Conservation (phyloP, 2,113 vertebrate species). For the Perca flavescens region DNA sequence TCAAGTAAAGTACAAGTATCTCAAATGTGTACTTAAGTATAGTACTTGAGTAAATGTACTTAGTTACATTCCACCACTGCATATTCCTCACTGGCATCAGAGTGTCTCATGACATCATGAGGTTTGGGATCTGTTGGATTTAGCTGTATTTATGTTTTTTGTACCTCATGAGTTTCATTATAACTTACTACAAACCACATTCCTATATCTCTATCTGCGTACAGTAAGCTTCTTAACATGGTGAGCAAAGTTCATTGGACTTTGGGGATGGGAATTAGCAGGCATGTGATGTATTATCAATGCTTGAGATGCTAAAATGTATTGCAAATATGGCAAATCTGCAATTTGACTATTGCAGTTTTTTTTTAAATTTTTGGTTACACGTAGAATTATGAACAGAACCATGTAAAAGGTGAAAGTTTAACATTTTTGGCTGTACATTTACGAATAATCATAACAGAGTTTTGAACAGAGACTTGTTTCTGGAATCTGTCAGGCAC, state of each 20-base stretch:
- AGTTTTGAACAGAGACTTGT: neutral
- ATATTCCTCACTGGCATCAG: neutral
- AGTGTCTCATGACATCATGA: constrained; percentile 7
- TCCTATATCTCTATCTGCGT: neutral
- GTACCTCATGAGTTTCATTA: constrained; percentile 2
- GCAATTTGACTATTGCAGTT: neutral
- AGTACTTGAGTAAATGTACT: no score
- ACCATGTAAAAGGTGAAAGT: neutral
- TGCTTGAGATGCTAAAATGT: neutral
- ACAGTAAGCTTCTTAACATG: constrained; percentile 31
- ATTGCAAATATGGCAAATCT: neutral
- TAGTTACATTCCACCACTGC: no score
- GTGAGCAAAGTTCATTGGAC: neutral
- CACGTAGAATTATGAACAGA: neutral
- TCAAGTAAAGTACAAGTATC: no score
- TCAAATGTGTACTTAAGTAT: no score
- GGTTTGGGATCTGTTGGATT: constrained; percentile 20
- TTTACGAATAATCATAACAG: neutral
- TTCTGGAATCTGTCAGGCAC: neutral
- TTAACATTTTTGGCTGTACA: neutral
- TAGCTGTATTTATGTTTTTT: constrained; percentile 8
- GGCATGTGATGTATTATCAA: neutral
- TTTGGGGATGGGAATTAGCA: neutral
- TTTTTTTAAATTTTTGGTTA: neutral
- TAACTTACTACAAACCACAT: neutral